A percentile compares a stretch with the other conserved stretches of the same genome.
Conservation (phyloP, 2,888 invertebrate genomes). For the Drosophila testacea region DNA sequence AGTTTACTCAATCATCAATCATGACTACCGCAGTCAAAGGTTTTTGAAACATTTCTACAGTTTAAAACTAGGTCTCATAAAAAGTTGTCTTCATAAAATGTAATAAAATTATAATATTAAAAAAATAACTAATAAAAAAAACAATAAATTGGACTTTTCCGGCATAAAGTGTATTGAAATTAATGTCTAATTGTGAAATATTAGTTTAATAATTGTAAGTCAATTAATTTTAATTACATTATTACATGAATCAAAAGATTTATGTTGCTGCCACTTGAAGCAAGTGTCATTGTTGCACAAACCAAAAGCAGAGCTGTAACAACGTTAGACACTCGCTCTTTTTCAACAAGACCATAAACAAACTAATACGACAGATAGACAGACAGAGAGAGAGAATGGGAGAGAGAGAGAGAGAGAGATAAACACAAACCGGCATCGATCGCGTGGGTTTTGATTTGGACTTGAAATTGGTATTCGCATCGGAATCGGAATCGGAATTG, state of each 20-base stretch:
- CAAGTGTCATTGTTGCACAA: conserved; percentile 44
- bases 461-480: conserved; percentile 28
- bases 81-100: background rate
- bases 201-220: too few relatives aligned
- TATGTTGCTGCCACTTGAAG: background rate
- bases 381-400: background rate
- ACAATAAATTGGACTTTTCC: too few relatives aligned
- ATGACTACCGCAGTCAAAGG: too few relatives aligned
- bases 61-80: background rate
- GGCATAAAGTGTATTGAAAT: too few relatives aligned
- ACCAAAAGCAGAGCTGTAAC: conserved; percentile 23
- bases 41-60: too few relatives aligned
- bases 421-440: conserved; percentile 6
- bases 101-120: too few relatives aligned
- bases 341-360: conserved; percentile 35
- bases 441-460: conserved; percentile 60
- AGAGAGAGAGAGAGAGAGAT: background rate
- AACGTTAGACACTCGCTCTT: conserved; percentile 7
- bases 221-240: too few relatives aligned
- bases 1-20: background rate
- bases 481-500: conserved; percentile 26
- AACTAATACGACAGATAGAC: background rate
- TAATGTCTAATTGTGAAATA: too few relatives aligned
- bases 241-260: background rate
- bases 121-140: too few relatives aligned